Conservation (phyloP, 1,140 invertebrate species). For the Procambarus clarkii region DNA sequence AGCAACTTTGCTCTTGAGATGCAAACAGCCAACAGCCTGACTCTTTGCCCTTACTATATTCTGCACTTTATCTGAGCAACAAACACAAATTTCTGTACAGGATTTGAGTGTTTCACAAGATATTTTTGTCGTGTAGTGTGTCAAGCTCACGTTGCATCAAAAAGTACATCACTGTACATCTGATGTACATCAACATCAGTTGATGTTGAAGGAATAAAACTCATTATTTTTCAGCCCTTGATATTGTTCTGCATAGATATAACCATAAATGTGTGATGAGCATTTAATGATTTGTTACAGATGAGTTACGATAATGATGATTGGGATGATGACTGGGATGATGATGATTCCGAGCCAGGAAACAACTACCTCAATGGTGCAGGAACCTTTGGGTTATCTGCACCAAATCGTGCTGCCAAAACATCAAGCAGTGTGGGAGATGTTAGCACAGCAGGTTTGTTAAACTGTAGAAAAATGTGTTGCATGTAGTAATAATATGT, state of each 20-base stretch:
- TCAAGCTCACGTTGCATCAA: no score
- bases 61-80: no score
- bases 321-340: conserved; percentile 92
- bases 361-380: conserved; percentile 73
- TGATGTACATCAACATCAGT: no score
- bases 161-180: no score
- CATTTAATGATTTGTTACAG: neutral
- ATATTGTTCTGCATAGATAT: neutral
- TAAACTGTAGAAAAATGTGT: neutral
- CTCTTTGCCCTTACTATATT: no score
- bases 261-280: neutral
- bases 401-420: conserved; percentile 35
- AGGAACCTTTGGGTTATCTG: conserved; percentile 71
- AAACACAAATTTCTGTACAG: no score
- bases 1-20: no score
- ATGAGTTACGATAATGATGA: conserved; percentile 78
- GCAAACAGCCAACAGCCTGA: no score
- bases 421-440: conserved; percentile 48
- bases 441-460: conserved; percentile 68
- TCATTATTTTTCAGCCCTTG: conserved; percentile 25
- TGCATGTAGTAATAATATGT: neutral
- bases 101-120: no score
- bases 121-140: no score
- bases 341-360: conserved; percentile 86
- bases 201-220: no score